Evolutionary conservation across 2,113 vertebrate genomes (phyloP).

Genomic region (Micronycteris hirsuta): DNA sequence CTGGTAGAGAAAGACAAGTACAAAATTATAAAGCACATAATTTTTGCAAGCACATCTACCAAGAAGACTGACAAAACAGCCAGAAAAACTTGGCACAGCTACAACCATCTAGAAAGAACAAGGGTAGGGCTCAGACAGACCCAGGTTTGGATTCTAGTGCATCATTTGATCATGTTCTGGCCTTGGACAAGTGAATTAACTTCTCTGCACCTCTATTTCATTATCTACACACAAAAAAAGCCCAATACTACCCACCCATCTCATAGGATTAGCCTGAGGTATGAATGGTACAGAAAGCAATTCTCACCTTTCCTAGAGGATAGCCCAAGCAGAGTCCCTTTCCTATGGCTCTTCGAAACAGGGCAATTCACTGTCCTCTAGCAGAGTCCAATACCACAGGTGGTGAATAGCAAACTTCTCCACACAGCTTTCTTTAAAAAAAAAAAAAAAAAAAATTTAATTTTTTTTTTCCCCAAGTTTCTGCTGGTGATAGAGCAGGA

Average conservation of each 20-base stretch:
- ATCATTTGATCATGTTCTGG: neutral
- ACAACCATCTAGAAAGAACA: neutral
- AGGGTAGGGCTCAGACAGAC: neutral
- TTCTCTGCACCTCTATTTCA: neutral
- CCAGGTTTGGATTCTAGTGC: neutral
- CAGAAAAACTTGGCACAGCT: neutral
- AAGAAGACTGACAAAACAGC: neutral
- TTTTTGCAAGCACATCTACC: neutral
- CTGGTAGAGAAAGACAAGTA: neutral
- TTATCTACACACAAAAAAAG: neutral
- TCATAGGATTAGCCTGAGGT: neutral
- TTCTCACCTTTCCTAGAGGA: neutral
- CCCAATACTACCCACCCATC: neutral
- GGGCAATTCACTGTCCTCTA: neutral
- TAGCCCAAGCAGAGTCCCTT: neutral
- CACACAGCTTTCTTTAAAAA: neutral
- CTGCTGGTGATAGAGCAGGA: neutral
- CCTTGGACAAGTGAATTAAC: neutral
- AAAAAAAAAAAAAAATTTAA: too few species aligned
- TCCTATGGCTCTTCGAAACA: neutral
- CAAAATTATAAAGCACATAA: neutral
- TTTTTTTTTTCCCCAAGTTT: neutral
- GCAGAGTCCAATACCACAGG: neutral
- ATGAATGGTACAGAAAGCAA: neutral
- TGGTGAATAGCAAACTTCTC: neutral